Conservation (phyloP, 2,113 vertebrate species). For the Machaerirhynchus nigripectus region DNA sequence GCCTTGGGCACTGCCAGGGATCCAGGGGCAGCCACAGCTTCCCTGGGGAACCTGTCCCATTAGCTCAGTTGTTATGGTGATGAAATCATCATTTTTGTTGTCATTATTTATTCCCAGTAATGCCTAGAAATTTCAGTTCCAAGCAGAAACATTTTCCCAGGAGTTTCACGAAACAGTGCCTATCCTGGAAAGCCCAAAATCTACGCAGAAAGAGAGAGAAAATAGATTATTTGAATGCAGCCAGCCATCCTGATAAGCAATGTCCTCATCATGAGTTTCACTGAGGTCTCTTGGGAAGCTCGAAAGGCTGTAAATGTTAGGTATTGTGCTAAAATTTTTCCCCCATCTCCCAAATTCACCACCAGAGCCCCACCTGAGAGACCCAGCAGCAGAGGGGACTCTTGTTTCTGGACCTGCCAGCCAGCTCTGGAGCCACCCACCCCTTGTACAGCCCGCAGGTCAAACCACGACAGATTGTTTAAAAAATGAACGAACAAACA, state of each 20-base stretch:
- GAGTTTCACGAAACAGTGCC: background rate
- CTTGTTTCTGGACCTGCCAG: background rate
- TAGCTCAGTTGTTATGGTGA: background rate
- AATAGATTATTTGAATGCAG: background rate
- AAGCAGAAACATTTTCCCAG: background rate
- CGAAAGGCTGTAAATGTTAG: background rate
- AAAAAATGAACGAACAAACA: background rate
- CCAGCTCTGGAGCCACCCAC: background rate
- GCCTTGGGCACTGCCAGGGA: background rate
- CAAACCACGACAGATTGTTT: background rate
- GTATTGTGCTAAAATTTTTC: background rate
- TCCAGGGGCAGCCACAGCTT: background rate
- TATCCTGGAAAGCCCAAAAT: background rate
- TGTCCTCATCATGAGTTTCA: background rate
- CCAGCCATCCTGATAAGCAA: background rate
- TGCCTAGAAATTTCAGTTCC: background rate
- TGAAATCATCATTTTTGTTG: background rate
- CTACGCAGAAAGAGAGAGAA: background rate
- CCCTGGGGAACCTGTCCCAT: background rate
- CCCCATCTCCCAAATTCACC: background rate
- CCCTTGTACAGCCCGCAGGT: background rate
- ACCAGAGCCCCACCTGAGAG: background rate
- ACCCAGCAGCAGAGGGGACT: background rate
- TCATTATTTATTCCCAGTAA: background rate
- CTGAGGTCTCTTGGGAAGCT: background rate